Percentiles rank a stretch among this genome's conserved stretches.
Evolutionary conservation across 2,888 invertebrate genomes (phyloP).

Genomic region (Eustalomyia histrio): DNA sequence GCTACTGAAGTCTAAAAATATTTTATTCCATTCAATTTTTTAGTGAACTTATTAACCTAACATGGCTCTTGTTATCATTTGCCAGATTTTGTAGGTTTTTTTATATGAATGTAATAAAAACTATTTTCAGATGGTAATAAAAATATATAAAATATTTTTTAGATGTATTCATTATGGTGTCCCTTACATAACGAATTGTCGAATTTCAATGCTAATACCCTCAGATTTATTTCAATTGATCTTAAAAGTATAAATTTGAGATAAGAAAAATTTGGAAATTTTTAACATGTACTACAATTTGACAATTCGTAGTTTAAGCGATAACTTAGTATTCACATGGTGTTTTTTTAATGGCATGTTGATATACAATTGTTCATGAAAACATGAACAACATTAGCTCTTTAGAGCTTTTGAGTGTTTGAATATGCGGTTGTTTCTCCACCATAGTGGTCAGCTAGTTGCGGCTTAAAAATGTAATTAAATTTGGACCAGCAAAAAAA

Average conservation of each 20-base stretch:
- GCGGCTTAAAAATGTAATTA: constrained; percentile 39
- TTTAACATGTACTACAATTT: too few species aligned
- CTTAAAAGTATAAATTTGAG: too few species aligned
- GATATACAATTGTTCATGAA: not conserved
- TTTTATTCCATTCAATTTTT: not conserved
- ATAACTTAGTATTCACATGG: too few species aligned
- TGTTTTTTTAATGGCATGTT: not conserved
- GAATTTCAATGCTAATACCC: too few species aligned
- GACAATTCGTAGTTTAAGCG: too few species aligned
- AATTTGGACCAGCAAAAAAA: too few species aligned
- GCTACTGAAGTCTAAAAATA: too few species aligned
- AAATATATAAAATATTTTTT: not conserved
- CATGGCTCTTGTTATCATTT: not conserved
- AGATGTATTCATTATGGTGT: not conserved
- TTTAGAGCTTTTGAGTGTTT: constrained; percentile 33
- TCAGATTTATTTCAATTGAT: too few species aligned
- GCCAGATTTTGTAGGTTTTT: not conserved
- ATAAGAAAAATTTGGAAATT: too few species aligned
- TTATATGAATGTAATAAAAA: not conserved
- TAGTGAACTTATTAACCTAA: not conserved
- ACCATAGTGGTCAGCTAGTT: constrained; percentile 42
- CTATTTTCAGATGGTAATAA: not conserved
- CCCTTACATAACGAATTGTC: too few species aligned
- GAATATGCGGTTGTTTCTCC: constrained; percentile 27
- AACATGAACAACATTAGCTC: constrained; percentile 33